These are phyloP conservation scores for Dendrophyllia cribrosa DNA, from an alignment of 64 coral and sea anemone genomes.

Conservation along the genomic window DNA sequence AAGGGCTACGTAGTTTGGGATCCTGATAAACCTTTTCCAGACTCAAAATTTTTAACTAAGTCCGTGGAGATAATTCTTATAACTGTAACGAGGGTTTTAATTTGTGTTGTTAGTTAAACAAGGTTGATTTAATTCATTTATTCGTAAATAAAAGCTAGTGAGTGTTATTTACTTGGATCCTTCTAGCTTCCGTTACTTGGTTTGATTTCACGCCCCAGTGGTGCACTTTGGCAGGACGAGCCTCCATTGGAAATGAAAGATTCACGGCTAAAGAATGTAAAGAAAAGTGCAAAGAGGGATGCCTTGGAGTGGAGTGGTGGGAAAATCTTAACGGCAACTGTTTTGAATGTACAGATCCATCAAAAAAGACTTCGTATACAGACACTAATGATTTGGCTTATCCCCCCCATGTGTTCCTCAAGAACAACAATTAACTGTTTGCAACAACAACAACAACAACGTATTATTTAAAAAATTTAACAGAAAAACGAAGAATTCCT, in stretches of 20 bases:
- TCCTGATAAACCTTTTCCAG: too few relatives aligned
- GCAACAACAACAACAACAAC: too few relatives aligned
- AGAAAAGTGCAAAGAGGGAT: neutral
- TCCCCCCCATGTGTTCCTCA: constrained; percentile 7
- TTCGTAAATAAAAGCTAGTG: too few relatives aligned
- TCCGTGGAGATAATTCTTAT: too few relatives aligned
- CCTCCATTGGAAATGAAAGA: neutral
- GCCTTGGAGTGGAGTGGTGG: constrained; percentile 6
- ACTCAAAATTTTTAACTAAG: too few relatives aligned
- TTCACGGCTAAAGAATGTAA: neutral
- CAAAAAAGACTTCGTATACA: neutral
- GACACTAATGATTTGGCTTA: neutral
- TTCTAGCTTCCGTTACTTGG: neutral
- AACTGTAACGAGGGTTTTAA: too few relatives aligned
- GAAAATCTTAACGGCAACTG: neutral
- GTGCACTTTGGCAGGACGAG: neutral
- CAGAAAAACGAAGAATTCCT: too few relatives aligned
- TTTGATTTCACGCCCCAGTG: neutral
- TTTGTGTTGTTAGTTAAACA: too few relatives aligned
- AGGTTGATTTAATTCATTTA: too few relatives aligned
- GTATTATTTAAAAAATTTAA: too few relatives aligned
- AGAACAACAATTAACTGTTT: neutral
- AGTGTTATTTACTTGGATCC: neutral
- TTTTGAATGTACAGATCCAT: neutral
- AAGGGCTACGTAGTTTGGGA: too few relatives aligned